Base-by-base conservation (phyloP, 2,888 invertebrate species). In the Caenorhabditis imperialis region DNA sequence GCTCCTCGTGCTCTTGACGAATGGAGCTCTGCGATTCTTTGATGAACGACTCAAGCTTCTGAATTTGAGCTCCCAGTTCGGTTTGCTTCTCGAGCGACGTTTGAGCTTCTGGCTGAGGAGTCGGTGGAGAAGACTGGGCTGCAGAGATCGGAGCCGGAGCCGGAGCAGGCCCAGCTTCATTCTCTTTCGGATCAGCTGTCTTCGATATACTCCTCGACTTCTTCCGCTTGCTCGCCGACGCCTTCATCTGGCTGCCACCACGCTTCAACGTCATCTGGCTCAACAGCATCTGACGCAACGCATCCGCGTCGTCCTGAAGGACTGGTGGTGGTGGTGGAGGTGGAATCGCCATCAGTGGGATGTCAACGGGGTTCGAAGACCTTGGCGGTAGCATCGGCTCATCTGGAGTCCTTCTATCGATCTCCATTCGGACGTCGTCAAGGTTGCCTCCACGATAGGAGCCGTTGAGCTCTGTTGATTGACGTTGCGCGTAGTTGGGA, bases 281-380 rank as follows among this genome's bases (percentile, higher is more conserved):
- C 5, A 62, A n/a, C 7, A 62, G 45, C 35, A 62, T 27, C 6
- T 30, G 44, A 27, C 63, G 12, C 14, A 63, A 40, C 1, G 45
- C 27, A 3, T 20, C 37, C 22, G 51, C 63, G 12, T 63, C 63
- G 30, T 8, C 6, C 16, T 47, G 54, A 18, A 40, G 1, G 1
- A 40, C 4, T 10, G 44, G 63, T 5, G 63, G 58, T 1, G 47
- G 65, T 12, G 45, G 55, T 4, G 38, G 60, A 5, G 53, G 53
- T 7, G 16, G 58, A 14, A 12, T 1, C 25, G 30, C 35, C 7
- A 33, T 33, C 10, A 40, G 38, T 16, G 37, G 47, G 20, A 61
- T 23, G 1, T 42, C 10, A 4, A 62, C 8, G 0, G 62, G 53
- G 30, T 30, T 30, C 7, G 10, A 30, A 30, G 23, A 16, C 7